phyloP scores from a whole-genome alignment of 2,888 invertebrate species.

The Falcaria lacertinaria region DNA sequence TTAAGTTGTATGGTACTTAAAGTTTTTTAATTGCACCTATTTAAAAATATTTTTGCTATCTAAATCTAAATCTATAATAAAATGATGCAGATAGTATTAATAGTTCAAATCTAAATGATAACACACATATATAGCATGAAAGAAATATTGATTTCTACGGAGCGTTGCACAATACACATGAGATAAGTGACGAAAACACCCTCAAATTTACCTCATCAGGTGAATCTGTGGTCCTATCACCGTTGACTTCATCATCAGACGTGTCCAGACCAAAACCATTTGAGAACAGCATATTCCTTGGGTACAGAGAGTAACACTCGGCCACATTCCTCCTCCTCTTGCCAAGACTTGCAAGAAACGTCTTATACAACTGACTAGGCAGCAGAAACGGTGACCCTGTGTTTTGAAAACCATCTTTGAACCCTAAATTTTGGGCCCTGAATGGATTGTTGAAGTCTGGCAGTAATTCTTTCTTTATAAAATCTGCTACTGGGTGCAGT shows the following conservation, averaged over 20 bases:
- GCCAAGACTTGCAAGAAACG: constrained; percentile 83
- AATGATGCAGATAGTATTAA: no score
- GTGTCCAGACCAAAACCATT: constrained; percentile 62
- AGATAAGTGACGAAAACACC: no score
- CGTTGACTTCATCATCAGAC: constrained; percentile 67
- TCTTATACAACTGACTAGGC: constrained; percentile 89
- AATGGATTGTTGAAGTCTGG: constrained; percentile 70
- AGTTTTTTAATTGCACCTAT: no score
- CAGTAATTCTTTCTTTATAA: constrained; percentile 74
- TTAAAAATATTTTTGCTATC: no score
- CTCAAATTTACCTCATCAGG: constrained; percentile 67
- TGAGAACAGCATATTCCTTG: constrained; percentile 79
- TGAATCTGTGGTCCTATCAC: constrained; percentile 63
- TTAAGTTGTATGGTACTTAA: no score
- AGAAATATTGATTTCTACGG: no score
- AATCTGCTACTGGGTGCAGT: constrained; percentile 66
- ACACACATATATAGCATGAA: no score
- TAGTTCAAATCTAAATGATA: no score
- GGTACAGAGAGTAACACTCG: constrained; percentile 70
- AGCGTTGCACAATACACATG: no score
- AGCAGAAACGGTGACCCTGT: constrained; percentile 79
- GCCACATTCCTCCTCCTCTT: constrained; percentile 68
- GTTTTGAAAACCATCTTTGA: constrained; percentile 63
- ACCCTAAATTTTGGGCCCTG: constrained; percentile 58
- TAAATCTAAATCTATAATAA: no score